Base-by-base conservation (phyloP, 2,888 invertebrate species). In the Hirtodrosophila trivittata region DNA sequence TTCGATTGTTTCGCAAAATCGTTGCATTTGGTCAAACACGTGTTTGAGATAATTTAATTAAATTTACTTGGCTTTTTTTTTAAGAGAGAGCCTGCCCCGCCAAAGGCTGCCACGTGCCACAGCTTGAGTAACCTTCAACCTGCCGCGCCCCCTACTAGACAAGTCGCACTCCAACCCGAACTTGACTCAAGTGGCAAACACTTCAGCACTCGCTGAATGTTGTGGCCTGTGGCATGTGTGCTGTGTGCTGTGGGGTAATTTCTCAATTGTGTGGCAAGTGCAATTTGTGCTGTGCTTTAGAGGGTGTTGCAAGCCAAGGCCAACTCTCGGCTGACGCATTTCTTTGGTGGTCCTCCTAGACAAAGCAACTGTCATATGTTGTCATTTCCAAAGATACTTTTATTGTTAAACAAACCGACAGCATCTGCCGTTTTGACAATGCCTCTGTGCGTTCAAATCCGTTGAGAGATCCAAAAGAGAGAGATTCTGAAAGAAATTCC, bases 11-110 rank as follows among this genome's bases (percentile, higher is more conserved):
- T 78, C 33, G 56, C 42, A 60, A 83, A 88, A 87, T 87, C 84
- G 75, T 74, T 86, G 88, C 89, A 88, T 87, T 87, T 88, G 88
- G 88, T 76, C 87, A 85, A 86, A 83, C 88, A 89, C 88, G 89
- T 89, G 89, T 81, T 88, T 57, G 57, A 72, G 86, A 88, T 89
- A 88, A 88, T 88, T 88, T 83, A 89, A 84, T 84, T 84, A 87
- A 84, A 88, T 88, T 88, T 88, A 85, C 86, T 88, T 88, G 78
- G 65, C 86, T 69, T 69, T 75, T 62, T 52, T 75, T 39, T 66
- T 59, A 21, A 21, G 18, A 3, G 2, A 45, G 35, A 50, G 28
- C 43, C 8, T 9, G 12, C 9, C 46, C 3, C 3, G 51, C 50
- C 56, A 18, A 41, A 52, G 43, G 56, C 38, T 14, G 86, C 69